phyloP scores from a whole-genome alignment of 2,888 invertebrate genomes.

The Hirtodrosophila duncani region DNA sequence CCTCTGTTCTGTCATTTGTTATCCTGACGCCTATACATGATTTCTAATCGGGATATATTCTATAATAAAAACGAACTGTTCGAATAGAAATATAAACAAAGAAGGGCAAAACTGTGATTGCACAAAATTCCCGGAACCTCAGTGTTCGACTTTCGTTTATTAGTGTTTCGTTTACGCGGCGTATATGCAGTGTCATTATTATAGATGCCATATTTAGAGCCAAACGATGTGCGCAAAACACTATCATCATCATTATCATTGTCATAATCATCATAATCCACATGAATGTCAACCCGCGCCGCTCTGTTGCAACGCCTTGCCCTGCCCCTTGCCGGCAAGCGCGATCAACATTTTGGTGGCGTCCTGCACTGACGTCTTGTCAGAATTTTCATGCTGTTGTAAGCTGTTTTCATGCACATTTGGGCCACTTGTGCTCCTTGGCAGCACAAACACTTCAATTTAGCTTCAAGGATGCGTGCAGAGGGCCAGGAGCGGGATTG shows the following conservation, averaged over 20 bases:
- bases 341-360: conserved; percentile 4
- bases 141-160: too few relatives aligned
- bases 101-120: too few relatives aligned
- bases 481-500: neutral
- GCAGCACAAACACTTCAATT: conserved; percentile 71
- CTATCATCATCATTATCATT: conserved; percentile 14
- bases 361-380: conserved; percentile 37
- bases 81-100: too few relatives aligned
- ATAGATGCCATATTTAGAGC: conserved; percentile 54
- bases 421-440: conserved; percentile 64
- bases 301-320: too few relatives aligned
- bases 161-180: too few relatives aligned
- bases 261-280: conserved; percentile 7
- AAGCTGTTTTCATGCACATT: conserved; percentile 70
- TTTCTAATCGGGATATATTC: too few relatives aligned
- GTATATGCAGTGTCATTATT: too few relatives aligned
- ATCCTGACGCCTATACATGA: too few relatives aligned
- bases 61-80: too few relatives aligned
- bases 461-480: conserved; percentile 59
- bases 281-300: too few relatives aligned
- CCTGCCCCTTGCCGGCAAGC: neutral
- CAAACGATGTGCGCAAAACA: conserved; percentile 56
- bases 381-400: conserved; percentile 62
- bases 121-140: too few relatives aligned
- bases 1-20: too few relatives aligned